Conservation (phyloP, 1,140 invertebrate species). For the Bombus pyrosoma region DNA sequence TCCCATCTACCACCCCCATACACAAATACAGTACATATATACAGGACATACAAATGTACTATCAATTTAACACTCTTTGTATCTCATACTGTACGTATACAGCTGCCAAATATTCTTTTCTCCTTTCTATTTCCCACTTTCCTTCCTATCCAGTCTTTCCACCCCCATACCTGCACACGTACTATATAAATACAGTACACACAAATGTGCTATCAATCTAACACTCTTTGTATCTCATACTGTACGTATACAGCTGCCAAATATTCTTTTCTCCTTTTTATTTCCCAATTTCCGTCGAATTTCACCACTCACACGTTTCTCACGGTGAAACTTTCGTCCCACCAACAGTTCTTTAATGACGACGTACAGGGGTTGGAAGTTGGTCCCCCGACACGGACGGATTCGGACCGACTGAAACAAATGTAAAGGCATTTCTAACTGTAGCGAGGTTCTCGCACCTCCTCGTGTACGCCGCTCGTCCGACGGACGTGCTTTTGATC, state of each 20-base stretch:
- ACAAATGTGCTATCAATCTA: too few relatives aligned
- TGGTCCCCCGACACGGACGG: conserved; percentile 37
- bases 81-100: too few relatives aligned
- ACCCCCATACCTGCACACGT: too few relatives aligned
- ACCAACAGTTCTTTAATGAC: conserved; percentile 38
- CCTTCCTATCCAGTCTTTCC: too few relatives aligned
- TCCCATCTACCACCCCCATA: too few relatives aligned
- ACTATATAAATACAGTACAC: too few relatives aligned
- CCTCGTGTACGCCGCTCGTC: not conserved
- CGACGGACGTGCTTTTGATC: conserved; percentile 52
- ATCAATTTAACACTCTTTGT: too few relatives aligned
- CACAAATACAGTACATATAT: too few relatives aligned
- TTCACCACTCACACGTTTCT: not conserved
- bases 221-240: too few relatives aligned
- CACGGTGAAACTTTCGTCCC: conserved; percentile 42
- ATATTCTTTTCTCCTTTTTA: not conserved
- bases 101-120: not conserved
- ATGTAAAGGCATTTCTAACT: conserved; percentile 62
- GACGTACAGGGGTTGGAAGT: conserved; percentile 23
- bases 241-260: too few relatives aligned
- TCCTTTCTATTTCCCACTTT: not conserved
- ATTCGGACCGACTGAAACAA: conserved; percentile 45
- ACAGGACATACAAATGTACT: too few relatives aligned
- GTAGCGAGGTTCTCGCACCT: conserved; percentile 3
- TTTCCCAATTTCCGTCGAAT: not conserved